These are phyloP conservation scores for Chrysemys picta DNA, from an alignment of 2,113 vertebrate genomes.

Conservation along the genomic window DNA sequence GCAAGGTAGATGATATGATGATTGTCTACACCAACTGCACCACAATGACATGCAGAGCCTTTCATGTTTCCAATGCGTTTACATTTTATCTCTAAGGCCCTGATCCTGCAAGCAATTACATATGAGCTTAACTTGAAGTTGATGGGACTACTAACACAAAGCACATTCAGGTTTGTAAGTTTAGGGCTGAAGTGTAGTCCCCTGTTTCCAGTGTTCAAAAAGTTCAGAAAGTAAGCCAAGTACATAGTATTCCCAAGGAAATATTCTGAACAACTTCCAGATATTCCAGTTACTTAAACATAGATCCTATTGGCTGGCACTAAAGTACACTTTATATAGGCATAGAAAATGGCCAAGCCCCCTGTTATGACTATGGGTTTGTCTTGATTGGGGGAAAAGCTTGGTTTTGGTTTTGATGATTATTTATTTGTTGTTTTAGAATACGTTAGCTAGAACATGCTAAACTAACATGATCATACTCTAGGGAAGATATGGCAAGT, in stretches of 20 bases:
- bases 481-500: neutral
- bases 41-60: neutral
- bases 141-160: accelerated
- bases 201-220: neutral
- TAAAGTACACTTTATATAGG: neutral
- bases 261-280: neutral
- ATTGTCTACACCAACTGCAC: neutral
- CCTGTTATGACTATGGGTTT: neutral
- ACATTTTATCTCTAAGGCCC: neutral
- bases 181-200: neutral
- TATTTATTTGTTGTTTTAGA: neutral
- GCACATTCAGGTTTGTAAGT: neutral
- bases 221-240: neutral
- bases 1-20: neutral
- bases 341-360: neutral
- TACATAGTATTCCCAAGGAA: accelerated
- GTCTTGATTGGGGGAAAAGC: neutral
- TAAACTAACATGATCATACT: neutral
- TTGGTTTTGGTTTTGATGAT: neutral
- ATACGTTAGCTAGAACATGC: neutral
- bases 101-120: neutral
- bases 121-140: neutral
- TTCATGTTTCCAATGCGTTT: neutral
- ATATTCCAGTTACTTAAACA: neutral
- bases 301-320: neutral